Conservation (phyloP, 2,113 vertebrate species). For the Stictonetta naevosa region DNA sequence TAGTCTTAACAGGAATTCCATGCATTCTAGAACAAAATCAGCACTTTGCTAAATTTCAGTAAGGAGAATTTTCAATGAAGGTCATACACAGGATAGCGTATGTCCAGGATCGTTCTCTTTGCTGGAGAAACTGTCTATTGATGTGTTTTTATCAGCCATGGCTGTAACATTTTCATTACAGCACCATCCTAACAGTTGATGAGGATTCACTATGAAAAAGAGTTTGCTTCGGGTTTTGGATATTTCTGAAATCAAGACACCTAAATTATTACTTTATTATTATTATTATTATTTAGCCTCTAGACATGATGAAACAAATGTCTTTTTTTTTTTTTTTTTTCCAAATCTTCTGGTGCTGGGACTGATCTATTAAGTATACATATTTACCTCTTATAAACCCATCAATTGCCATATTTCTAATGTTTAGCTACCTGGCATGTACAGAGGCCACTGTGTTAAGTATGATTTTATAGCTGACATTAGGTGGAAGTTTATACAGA, state of each 20-base stretch:
- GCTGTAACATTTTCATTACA: background rate
- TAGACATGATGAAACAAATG: background rate
- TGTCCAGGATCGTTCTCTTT: background rate
- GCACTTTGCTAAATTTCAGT: background rate
- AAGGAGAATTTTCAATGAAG: background rate
- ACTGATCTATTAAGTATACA: background rate
- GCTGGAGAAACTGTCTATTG: background rate
- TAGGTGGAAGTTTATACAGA: slow-evolving; percentile 43
- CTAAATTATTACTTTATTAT: background rate
- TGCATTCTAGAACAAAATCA: background rate
- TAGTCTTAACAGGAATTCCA: background rate
- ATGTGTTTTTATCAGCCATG: background rate
- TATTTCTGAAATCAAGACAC: background rate
- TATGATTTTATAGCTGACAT: background rate
- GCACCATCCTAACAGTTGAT: background rate
- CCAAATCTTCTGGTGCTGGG: background rate
- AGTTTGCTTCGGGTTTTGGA: background rate
- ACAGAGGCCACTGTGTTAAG: background rate
- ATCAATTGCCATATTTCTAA: background rate
- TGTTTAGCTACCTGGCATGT: background rate
- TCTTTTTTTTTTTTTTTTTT: background rate
- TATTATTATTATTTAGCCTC: background rate
- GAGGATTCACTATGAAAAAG: background rate
- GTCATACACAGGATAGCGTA: background rate
- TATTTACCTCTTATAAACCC: background rate